Conservation (phyloP, 2,113 vertebrate species). For the Pygathrix nemaeus region DNA sequence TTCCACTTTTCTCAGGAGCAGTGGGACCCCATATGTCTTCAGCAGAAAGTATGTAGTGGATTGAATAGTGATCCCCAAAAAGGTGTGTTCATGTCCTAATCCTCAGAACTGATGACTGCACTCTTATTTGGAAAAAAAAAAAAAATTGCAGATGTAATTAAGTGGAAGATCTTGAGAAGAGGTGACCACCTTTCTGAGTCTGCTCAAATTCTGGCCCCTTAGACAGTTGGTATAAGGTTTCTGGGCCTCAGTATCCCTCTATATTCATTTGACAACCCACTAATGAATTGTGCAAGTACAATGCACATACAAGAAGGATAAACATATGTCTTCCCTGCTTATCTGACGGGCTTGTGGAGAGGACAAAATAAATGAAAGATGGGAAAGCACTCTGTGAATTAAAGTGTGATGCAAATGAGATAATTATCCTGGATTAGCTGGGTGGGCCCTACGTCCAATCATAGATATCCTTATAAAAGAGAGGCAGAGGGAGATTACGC, state of each 20-base stretch:
- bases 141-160: neutral
- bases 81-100: neutral
- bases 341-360: no score
- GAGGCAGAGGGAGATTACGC: neutral
- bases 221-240: neutral
- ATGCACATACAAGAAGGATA: fast-evolving
- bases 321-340: fast-evolving
- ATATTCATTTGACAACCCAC: neutral
- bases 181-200: neutral
- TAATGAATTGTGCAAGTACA: neutral
- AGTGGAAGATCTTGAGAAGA: no score
- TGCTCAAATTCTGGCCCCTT: neutral
- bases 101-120: neutral
- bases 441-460: no score
- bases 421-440: no score
- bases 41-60: fast-evolving
- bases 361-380: neutral
- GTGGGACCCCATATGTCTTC: neutral
- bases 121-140: no score
- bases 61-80: neutral
- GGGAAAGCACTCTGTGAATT: neutral
- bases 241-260: neutral
- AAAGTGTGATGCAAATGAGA: neutral
- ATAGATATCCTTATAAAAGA: neutral
- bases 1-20: neutral